phyloP scores from a whole-genome alignment of 2,888 invertebrate species.

The Agonum fuliginosum region DNA sequence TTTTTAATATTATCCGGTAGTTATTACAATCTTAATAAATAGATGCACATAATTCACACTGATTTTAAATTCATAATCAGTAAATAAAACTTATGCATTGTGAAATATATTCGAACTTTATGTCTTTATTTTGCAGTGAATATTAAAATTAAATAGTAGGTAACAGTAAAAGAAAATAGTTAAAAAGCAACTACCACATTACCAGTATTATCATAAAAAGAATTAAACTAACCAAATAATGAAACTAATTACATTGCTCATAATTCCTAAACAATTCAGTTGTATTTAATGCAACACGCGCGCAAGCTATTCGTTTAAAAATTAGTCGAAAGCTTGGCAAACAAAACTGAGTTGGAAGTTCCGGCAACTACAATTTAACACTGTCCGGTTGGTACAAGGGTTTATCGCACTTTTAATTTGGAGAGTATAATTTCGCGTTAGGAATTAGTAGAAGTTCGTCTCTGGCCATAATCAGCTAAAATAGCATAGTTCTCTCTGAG shows the following conservation, averaged over 20 bases:
- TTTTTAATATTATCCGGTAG: no score
- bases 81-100: no score
- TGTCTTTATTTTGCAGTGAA: no score
- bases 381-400: not conserved
- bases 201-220: no score
- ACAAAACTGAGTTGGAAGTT: slow-evolving; percentile 14
- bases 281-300: slow-evolving; percentile 24
- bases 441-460: slow-evolving; percentile 28
- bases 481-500: slow-evolving; percentile 16
- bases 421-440: slow-evolving; percentile 12
- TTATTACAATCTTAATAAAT: no score
- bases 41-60: no score
- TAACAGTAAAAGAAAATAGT: no score
- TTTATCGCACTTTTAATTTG: slow-evolving; percentile 26
- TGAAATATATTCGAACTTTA: no score
- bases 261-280: slow-evolving; percentile 11
- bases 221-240: no score
- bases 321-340: not conserved
- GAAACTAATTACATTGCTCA: slow-evolving; percentile 26
- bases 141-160: no score
- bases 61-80: no score
- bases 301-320: slow-evolving; percentile 1
- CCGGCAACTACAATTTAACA: slow-evolving; percentile 33
- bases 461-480: slow-evolving; percentile 27
- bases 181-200: no score